Evolutionary conservation across 2,888 invertebrate species (phyloP), one percentile per base, ranked within the genome.

Genomic region (Cyrtodaria siliqua): DNA sequence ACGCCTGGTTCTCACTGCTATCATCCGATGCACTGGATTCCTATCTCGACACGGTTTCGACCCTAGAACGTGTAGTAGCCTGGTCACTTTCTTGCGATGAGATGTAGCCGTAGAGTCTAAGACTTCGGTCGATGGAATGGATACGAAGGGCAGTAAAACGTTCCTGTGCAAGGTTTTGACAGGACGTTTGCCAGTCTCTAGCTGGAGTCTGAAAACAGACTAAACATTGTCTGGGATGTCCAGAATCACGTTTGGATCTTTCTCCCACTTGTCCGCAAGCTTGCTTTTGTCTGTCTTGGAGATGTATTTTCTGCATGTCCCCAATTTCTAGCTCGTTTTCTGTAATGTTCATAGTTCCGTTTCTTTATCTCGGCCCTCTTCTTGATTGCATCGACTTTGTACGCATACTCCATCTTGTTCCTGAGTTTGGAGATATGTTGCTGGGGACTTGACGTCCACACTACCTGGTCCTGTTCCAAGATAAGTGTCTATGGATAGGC

Each of bases 231-330:
- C 14, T 8, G 67, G 60, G 24, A 47, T 29, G 1, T 20, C 20
- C 14, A 63, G 24, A 16, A 76, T 60, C 14, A 60, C 44, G 42
- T 66, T 59, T 4, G 40, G 40, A 18, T 52, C 64, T 14, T 57
- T 33, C 9, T 44, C 47, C 78, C 69, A 74, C 6, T 29, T 55
- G 47, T 77, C 72, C n/a, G 60, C 66, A 16, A 76, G 33, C 49
- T 72, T 71, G 20, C 67, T 18, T 12, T 33, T 33, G 12, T 8
- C 12, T 33, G 12, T 33, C 12, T 33, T 33, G 33, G 33, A 33
- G 4, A 33, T 8, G 33, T 4, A 33, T 12, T 33, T 12, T n/a
- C n/a, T n/a, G n/a, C n/a, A n/a, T 33, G 12, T 33, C 33, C 4
- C 33, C 33, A 33, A 12, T 66, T 66, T 33, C 23, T 18, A 20